These are phyloP conservation scores for Andrena praecox DNA, from an alignment of 2,888 invertebrate species.

Conservation along the genomic window DNA sequence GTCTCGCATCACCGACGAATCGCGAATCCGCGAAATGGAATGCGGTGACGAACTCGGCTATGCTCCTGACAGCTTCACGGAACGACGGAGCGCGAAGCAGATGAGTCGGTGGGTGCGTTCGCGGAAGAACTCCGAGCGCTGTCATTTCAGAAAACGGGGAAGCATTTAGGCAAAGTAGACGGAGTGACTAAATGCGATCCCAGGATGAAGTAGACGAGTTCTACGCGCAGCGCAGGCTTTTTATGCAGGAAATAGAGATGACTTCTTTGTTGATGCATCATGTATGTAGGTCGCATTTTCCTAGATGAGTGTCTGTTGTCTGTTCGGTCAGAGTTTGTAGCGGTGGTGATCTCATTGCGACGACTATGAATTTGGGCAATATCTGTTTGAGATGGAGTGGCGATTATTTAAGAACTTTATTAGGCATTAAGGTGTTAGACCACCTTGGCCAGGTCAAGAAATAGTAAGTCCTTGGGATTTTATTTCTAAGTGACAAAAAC, in stretches of 20 bases:
- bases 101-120: slow-evolving; percentile 4
- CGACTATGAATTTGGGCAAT: slow-evolving; percentile 16
- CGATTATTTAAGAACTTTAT: not conserved
- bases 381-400: not conserved
- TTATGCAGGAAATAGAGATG: slow-evolving; percentile 19
- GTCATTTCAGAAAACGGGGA: not conserved
- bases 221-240: not conserved
- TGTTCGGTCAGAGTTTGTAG: slow-evolving; percentile 14
- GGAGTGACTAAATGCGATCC: not conserved
- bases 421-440: not conserved
- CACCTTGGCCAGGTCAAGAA: too few relatives aligned
- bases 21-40: slow-evolving; percentile 2
- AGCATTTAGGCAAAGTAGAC: not conserved
- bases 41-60: slow-evolving; percentile 40
- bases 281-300: slow-evolving; percentile 13
- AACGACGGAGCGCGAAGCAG: slow-evolving; percentile 10
- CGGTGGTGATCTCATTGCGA: slow-evolving; percentile 4
- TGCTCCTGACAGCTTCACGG: slow-evolving; percentile 25
- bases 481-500: too few relatives aligned
- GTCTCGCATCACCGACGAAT: slow-evolving; percentile 34
- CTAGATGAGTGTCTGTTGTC: not conserved
- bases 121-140: not conserved
- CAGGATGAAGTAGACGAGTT: not conserved
- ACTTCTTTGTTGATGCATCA: slow-evolving; percentile 2
- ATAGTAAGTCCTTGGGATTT: too few relatives aligned